phyloP scores from a whole-genome alignment of 2,888 invertebrate species.

The Penaeus monodon region DNA sequence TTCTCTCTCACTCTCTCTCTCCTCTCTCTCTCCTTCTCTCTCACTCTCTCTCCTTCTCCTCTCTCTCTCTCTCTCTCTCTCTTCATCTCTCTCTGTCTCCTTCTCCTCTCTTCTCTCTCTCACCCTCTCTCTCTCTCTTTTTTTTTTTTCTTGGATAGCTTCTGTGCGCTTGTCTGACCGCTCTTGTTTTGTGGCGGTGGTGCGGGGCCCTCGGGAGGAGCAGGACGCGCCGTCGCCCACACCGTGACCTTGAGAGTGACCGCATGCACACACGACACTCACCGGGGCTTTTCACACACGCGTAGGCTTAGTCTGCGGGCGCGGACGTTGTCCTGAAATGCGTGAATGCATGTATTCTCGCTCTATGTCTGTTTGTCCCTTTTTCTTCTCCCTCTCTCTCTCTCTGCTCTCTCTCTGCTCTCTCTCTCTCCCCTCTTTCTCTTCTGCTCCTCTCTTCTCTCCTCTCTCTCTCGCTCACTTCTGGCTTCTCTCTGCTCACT shows the following conservation, averaged over 20 bases:
- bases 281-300: too few relatives aligned
- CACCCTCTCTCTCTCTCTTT: not conserved
- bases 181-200: not conserved
- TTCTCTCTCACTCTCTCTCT: too few relatives aligned
- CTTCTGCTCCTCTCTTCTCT: not conserved
- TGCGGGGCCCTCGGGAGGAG: not conserved
- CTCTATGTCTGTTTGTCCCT: too few relatives aligned
- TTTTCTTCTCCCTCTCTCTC: too few relatives aligned
- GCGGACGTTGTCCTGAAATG: too few relatives aligned
- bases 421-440: not conserved
- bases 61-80: too few relatives aligned
- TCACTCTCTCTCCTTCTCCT: not conserved
- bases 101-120: not conserved
- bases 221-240: not conserved
- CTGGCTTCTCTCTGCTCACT: not conserved
- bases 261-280: too few relatives aligned
- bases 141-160: not conserved
- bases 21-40: not conserved
- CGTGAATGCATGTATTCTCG: too few relatives aligned
- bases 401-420: not conserved
- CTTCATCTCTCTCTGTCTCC: too few relatives aligned
- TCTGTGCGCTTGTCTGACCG: not conserved
- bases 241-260: too few relatives aligned
- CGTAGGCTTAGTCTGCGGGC: too few relatives aligned
- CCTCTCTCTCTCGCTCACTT: not conserved